phyloP scores from a whole-genome alignment of 2,888 invertebrate genomes.

The Muschampia plurimacula region DNA sequence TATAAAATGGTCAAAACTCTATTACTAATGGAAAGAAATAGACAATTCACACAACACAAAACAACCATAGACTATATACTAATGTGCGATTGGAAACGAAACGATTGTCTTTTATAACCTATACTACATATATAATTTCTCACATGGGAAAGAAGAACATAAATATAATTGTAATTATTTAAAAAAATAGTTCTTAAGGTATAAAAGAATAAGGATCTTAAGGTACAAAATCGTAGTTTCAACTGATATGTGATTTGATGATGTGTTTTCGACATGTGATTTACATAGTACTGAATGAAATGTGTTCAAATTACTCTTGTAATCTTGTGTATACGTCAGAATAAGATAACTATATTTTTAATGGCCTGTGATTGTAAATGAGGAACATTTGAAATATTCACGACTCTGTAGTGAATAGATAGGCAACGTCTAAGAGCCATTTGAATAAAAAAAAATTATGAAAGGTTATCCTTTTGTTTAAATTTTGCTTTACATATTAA shows the following conservation, averaged over 20 bases:
- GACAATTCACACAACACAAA: constrained; percentile 23
- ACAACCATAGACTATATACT: constrained; percentile 10
- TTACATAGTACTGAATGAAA: too few species aligned
- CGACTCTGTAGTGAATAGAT: too few species aligned
- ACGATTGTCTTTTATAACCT: neutral
- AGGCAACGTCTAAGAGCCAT: too few species aligned
- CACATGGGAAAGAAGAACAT: neutral
- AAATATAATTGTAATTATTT: neutral
- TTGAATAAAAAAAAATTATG: too few species aligned
- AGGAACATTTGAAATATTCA: too few species aligned
- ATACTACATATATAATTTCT: neutral
- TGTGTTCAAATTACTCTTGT: too few species aligned
- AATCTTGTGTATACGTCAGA: too few species aligned
- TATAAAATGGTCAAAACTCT: constrained; percentile 7
- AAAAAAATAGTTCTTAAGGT: neutral
- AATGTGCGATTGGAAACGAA: constrained; percentile 1
- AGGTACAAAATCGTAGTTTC: neutral
- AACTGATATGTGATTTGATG: neutral
- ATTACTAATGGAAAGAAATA: constrained; percentile 13
- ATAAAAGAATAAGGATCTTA: neutral
- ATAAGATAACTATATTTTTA: too few species aligned
- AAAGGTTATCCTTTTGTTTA: too few species aligned
- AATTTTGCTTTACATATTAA: too few species aligned
- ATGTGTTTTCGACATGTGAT: too few species aligned
- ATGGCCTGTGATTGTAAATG: too few species aligned